Evolutionary conservation across 1,140 invertebrate genomes (phyloP).

Genomic region (Drosophila ananassae): DNA sequence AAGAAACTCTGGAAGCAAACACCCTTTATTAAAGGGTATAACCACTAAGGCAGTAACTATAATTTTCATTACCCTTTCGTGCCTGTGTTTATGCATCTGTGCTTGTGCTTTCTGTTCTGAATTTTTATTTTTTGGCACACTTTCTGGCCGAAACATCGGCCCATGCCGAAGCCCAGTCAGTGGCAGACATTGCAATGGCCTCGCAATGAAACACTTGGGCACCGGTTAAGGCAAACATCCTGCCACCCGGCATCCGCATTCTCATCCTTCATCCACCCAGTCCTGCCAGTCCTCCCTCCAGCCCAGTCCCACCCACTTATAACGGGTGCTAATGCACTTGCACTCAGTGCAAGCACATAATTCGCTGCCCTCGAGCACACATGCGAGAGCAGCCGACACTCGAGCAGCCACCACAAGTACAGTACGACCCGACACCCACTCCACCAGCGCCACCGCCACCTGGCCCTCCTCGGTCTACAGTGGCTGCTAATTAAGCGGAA

Average conservation of each 20-base stretch:
- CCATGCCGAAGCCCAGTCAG: slow-evolving; percentile 24
- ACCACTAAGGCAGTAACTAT: slow-evolving; percentile 39
- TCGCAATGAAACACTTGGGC: slow-evolving; percentile 60
- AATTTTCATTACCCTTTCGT: slow-evolving; percentile 64
- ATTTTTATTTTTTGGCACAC: slow-evolving; percentile 27
- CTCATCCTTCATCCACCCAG: slow-evolving; percentile 3
- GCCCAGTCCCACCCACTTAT: slow-evolving; percentile 16
- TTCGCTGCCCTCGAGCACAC: slow-evolving; percentile 71
- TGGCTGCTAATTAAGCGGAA: slow-evolving; percentile 49
- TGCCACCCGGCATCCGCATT: slow-evolving; percentile 29
- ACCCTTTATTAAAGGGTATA: neutral
- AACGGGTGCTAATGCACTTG: slow-evolving; percentile 77
- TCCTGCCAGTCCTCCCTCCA: too few relatives aligned
- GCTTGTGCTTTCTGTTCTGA: slow-evolving; percentile 6
- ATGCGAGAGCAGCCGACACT: slow-evolving; percentile 61
- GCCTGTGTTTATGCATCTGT: slow-evolving; percentile 52
- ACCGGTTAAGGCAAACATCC: slow-evolving; percentile 72
- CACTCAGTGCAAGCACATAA: slow-evolving; percentile 78
- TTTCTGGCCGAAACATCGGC: slow-evolving; percentile 37
- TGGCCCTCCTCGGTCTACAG: slow-evolving; percentile 38
- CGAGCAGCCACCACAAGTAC: slow-evolving; percentile 46
- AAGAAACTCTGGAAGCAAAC: neutral
- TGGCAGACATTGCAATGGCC: slow-evolving; percentile 40
- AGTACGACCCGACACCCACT: slow-evolving; percentile 32
- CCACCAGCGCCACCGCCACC: slow-evolving; percentile 20